These are phyloP conservation scores for Leptothorax acervorum DNA, from an alignment of 2,888 invertebrate species.

Conservation along the genomic window DNA sequence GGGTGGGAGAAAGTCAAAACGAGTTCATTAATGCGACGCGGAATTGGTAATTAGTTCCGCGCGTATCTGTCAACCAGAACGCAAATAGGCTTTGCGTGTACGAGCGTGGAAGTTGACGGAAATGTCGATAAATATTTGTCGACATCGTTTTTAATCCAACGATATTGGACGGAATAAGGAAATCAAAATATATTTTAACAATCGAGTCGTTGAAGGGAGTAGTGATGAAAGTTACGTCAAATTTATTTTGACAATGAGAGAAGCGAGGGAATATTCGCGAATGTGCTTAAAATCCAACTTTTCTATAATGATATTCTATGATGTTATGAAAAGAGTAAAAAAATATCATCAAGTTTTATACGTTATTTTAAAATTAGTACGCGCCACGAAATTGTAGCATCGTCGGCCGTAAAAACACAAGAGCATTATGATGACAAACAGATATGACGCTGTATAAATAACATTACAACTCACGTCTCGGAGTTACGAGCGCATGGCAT, in stretches of 20 bases:
- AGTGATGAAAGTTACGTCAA: not conserved
- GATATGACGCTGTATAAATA: not conserved
- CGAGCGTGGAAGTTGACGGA: not conserved
- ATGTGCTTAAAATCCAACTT: not conserved
- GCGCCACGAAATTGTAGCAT: not conserved
- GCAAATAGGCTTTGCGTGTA: not conserved
- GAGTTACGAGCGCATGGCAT: not conserved
- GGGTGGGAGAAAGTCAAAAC: slow-evolving; percentile 39
- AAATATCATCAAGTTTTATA: not conserved
- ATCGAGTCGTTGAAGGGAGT: not conserved
- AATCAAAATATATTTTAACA: not conserved
- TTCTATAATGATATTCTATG: not conserved
- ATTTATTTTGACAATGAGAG: not conserved
- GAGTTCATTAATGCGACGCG: slow-evolving; percentile 44
- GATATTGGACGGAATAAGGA: not conserved
- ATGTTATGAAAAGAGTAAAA: not conserved
- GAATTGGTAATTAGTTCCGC: slow-evolving; percentile 48
- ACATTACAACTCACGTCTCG: not conserved
- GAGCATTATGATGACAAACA: not conserved
- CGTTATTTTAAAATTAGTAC: not conserved
- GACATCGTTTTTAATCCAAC: not conserved
- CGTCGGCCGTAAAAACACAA: not conserved
- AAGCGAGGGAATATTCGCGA: not conserved
- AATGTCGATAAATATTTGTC: not conserved
- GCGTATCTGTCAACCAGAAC: slow-evolving; percentile 28